These are phyloP conservation scores for Phoxinus dragarum DNA, from an alignment of 2,797 vertebrate species.

Conservation along the genomic window DNA sequence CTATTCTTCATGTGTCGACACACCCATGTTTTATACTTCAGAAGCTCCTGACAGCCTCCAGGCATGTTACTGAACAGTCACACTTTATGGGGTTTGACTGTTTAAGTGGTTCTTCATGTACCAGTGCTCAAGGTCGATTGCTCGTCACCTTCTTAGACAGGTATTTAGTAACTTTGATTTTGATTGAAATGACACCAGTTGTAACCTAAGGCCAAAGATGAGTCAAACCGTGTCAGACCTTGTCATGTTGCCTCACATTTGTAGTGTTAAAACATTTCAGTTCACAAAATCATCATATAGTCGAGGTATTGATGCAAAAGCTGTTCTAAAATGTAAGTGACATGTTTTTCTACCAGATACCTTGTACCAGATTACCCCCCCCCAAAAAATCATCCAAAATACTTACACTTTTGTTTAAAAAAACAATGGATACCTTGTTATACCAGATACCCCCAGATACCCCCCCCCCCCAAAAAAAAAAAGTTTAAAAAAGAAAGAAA, in stretches of 20 bases:
- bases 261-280: not conserved
- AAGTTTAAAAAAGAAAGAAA: no score
- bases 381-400: no score
- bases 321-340: not conserved
- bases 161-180: not conserved
- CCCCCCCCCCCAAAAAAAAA: no score
- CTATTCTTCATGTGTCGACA: not conserved
- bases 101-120: not conserved
- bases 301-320: not conserved
- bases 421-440: no score
- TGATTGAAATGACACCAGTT: not conserved
- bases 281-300: not conserved
- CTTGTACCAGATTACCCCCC: no score
- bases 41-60: not conserved
- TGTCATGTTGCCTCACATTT: not conserved
- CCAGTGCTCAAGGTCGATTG: not conserved
- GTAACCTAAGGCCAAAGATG: not conserved
- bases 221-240: not conserved
- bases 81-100: conserved; percentile 1
- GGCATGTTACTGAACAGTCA: conserved; percentile 1
- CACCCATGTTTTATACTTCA: not conserved
- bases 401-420: no score
- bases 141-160: not conserved
- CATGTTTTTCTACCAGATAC: no score
- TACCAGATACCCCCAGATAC: no score